Conservation (phyloP, 2,113 vertebrate species). For the Marmota flaviventris region DNA sequence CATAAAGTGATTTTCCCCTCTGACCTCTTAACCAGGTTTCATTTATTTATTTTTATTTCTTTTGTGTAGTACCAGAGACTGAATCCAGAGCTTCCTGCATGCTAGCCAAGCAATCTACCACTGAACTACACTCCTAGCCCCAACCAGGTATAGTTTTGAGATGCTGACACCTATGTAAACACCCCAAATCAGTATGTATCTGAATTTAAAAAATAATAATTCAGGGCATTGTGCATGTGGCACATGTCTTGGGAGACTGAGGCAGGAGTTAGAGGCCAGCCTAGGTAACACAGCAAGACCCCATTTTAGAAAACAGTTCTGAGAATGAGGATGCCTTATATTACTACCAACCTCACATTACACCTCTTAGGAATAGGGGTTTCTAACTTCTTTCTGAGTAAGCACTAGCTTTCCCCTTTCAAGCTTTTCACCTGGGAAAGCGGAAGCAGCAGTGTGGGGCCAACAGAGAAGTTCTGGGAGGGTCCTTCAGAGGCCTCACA, state of each 20-base stretch:
- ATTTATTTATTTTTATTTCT: background rate
- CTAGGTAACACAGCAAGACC: background rate
- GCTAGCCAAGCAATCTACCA: too few relatives aligned
- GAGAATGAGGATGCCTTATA: background rate
- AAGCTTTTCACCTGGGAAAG: background rate
- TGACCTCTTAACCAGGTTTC: background rate
- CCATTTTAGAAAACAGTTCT: background rate
- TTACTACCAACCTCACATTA: background rate
- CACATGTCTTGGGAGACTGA: background rate
- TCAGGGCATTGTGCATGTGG: background rate
- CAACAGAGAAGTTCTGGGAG: background rate
- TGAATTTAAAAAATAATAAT: background rate
- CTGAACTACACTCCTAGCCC: too few relatives aligned
- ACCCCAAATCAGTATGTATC: background rate
- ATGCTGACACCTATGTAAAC: background rate
- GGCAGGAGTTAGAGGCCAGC: background rate
- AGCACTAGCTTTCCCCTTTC: background rate
- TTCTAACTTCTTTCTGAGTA: background rate
- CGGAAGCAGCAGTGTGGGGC: background rate
- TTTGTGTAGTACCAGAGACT: background rate
- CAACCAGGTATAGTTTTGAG: background rate
- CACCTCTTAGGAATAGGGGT: background rate
- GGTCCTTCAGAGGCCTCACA: background rate
- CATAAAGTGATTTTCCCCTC: background rate
- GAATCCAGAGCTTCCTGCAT: background rate